Base-by-base conservation (phyloP, 2,797 vertebrate genomes). In the Oreochromis mossambicus region DNA sequence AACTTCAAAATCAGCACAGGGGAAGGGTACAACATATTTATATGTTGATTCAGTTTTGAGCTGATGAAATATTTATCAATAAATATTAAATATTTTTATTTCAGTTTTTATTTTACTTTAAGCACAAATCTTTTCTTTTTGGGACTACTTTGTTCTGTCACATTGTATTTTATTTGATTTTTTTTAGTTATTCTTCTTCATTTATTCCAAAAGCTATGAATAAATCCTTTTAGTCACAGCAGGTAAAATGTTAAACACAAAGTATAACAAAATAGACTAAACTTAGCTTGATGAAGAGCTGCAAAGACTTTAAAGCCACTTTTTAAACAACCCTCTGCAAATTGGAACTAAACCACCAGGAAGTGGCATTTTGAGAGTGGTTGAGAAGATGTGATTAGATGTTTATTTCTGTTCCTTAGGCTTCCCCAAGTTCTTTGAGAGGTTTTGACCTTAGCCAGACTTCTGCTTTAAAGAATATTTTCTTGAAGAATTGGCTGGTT, bases 11-110 rank as follows among this genome's bases (percentile, higher is more conserved):
- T 68, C 12, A 24, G n/a, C 1, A 68, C 12, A 24, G 19, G 36
- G 36, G n/a, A 0, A 21, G 36, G 7, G 0, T 68, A 41, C n/a
- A 41, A 41, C 36, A 68, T 66, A 66, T 66, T 5, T 36, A 13
- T 63, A 36, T 38, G 1, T 63, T 63, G 19, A 36, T 34, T 63
- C 58, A 63, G 58, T 38, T 63, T 63, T 63, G 34, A 63, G 19
- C 34, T 63, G 34, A 38, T 66, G 19, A 2, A 66, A 66, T 66
- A 21, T 66, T 66, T 66, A 66, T 66, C 19, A 38, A 36, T 63
- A 63, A 36, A 1, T 63, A 63, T 36, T 3, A n/a, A 63, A 63
- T 36, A 0, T 7, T 34, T 61, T 19, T 19, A 58, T 58, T 58
- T 58, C 8, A 32, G 15, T 61, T 61, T 0, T 61, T 61, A 61